Conservation (phyloP, 2,113 vertebrate species). For the Serinus canaria region DNA sequence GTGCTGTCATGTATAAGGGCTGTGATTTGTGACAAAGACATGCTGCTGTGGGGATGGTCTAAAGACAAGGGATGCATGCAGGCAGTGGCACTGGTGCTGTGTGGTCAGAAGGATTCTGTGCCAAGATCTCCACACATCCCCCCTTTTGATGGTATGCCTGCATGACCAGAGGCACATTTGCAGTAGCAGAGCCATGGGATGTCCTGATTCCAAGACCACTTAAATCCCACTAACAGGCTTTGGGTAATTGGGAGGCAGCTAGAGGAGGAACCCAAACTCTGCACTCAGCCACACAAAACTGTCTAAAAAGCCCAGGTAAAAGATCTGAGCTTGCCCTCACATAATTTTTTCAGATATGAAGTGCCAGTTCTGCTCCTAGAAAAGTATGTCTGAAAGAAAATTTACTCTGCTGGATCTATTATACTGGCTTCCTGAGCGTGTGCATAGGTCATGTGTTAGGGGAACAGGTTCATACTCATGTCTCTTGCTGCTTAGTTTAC, state of each 20-base stretch:
- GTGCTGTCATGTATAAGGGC: not conserved
- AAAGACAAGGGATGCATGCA: not conserved
- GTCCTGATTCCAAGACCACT: not conserved
- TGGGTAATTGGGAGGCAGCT: not conserved
- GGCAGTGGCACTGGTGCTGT: not conserved
- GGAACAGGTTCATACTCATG: not conserved
- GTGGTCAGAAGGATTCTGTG: not conserved
- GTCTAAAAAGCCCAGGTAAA: not conserved
- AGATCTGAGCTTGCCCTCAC: not conserved
- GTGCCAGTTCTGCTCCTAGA: not conserved
- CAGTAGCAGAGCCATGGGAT: not conserved
- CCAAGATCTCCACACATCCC: not conserved
- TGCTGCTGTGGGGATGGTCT: not conserved
- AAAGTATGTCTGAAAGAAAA: not conserved
- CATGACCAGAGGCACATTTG: not conserved
- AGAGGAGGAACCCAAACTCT: not conserved
- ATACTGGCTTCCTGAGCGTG: not conserved
- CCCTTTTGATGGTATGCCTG: not conserved
- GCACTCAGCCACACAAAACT: not conserved
- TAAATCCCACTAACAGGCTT: not conserved
- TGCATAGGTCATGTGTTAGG: accelerated
- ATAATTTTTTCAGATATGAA: not conserved
- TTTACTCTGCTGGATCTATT: not conserved
- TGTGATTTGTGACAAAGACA: not conserved
- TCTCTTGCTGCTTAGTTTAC: constrained; percentile 12